These are phyloP conservation scores for Rambutsinella grinnellia DNA, from an alignment of 2,888 invertebrate species.

Conservation along the genomic window DNA sequence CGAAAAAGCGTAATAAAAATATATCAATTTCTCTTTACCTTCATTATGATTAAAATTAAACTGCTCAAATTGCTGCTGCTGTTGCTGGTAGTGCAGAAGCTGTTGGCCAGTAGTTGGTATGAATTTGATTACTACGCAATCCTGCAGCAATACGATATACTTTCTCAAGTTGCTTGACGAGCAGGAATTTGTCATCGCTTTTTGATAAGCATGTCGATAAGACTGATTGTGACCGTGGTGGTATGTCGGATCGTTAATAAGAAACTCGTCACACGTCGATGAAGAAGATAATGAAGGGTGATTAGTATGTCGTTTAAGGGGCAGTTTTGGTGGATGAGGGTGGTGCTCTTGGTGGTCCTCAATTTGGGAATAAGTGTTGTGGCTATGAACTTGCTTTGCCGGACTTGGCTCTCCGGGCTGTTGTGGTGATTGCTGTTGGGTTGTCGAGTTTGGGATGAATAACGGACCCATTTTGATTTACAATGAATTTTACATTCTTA, in stretches of 20 bases:
- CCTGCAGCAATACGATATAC: conserved; percentile 44
- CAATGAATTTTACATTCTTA: too few species aligned
- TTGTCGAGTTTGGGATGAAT: background rate
- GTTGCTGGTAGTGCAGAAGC: background rate
- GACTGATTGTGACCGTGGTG: background rate
- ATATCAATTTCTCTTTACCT: background rate
- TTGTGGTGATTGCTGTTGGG: background rate
- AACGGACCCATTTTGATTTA: background rate
- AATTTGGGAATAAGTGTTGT: background rate
- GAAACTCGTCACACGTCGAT: background rate
- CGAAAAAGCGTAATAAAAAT: background rate
- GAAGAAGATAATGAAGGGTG: background rate
- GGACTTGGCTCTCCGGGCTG: background rate
- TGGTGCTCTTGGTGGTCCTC: too few species aligned
- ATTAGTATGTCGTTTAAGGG: background rate
- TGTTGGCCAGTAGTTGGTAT: background rate
- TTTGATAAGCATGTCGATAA: background rate
- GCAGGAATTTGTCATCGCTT: background rate
- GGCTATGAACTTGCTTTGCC: background rate
- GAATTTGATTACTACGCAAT: conserved; percentile 52
- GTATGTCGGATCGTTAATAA: background rate
- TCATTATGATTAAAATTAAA: background rate
- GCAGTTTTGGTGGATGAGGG: background rate
- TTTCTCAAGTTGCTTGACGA: conserved; percentile 13
- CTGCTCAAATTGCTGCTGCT: background rate